Base-by-base conservation (phyloP, 2,888 invertebrate genomes). In the Drosophila infuscata region DNA sequence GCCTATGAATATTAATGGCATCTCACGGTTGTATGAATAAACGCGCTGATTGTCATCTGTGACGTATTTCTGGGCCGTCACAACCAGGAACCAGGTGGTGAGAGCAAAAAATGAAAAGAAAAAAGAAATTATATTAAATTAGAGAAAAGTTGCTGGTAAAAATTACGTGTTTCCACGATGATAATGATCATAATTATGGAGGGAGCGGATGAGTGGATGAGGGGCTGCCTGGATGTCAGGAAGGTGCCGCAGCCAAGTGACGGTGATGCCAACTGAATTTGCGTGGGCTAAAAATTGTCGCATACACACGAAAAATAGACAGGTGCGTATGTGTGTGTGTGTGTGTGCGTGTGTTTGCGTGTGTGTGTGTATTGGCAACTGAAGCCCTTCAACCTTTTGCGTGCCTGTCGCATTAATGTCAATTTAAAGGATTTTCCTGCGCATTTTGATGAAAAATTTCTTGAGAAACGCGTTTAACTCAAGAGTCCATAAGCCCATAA, bases 1-100 rank as follows among this genome's bases (percentile, higher is more conserved):
- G 70, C 99, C 99, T 93, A 99, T 98, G 94, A 99, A 99, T 93
- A 98, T 97, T 85, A 99, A 95, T 87, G 98, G 98, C 96, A 98
- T 97, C 86, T 96, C 95, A 89, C 98, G 95, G 92, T 97, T 97
- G 94, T 97, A 97, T 70, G 95, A 94, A 93, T 96, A 96, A 65
- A 94, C 93, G 91, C 95, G 95, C 84, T 95, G 94, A 92, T 96
- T 95, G 70, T 94, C 93, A 58, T 95, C 95, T 75, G 95, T 92
- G 61, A 96, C 94, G 92, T 94, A 95, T 93, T 95, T 95, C 94
- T 96, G 93, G 74, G 72, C 79, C 56, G 29, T 12, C 9, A 17
- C 49, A 49, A 15, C 9, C 49, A 49, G 49, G 29, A 29, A 11
- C 49, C 51, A 41, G 20, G 48, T 38, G 35, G 25, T 12, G 49